Conservation (phyloP, 2,113 vertebrate genomes). For the Sphaerodactylus townsendi region DNA sequence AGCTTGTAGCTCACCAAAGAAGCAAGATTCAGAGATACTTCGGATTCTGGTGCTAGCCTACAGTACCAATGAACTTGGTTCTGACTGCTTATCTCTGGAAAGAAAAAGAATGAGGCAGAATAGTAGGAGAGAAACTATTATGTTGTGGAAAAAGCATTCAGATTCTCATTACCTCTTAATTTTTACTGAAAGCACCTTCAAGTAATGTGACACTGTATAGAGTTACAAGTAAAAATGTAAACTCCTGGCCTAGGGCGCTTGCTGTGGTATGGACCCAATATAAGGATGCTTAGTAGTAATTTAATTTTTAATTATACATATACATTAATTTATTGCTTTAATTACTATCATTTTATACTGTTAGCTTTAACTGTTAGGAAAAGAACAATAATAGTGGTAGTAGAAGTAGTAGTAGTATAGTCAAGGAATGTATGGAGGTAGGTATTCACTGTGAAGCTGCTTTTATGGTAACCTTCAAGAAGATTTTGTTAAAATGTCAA, state of each 20-base stretch:
- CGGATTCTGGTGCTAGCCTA: background rate
- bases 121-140: background rate
- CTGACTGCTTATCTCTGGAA: background rate
- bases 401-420: too few species aligned
- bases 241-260: background rate
- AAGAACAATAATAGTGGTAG: too few species aligned
- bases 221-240: background rate
- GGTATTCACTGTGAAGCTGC: background rate
- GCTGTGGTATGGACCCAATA: background rate
- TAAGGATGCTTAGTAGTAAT: too few species aligned
- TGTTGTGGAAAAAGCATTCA: background rate
- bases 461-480: constrained; percentile 19
- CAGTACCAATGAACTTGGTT: background rate
- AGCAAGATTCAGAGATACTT: background rate
- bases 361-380: too few species aligned
- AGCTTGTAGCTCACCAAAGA: too few species aligned
- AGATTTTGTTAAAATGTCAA: constrained; percentile 18
- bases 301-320: too few species aligned
- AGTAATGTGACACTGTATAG: background rate
- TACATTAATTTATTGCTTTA: too few species aligned
- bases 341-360: too few species aligned
- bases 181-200: background rate
- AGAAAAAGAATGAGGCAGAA: background rate
- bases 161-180: background rate
- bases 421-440: background rate